Base-by-base conservation (phyloP, 2,888 invertebrate species). In the Halictus ligatus region DNA sequence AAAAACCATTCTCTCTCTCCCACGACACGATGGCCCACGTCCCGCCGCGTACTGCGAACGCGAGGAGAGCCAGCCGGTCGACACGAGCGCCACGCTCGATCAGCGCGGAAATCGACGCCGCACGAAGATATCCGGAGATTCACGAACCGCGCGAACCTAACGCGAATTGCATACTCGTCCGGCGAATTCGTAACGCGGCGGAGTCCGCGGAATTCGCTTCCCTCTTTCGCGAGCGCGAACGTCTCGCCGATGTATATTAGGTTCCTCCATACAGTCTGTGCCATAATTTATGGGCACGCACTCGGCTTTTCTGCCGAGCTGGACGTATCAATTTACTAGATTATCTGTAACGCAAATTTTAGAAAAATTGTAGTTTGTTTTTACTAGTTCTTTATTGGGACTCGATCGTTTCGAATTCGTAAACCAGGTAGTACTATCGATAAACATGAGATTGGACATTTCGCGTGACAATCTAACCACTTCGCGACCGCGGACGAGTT, bases 41-140 rank as follows among this genome's bases (percentile, higher is more conserved):
- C 89, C 86, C 92, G 91, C 89, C 87, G 90, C 90, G 89, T 87
- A 93, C 93, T 93, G 92, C 90, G 84, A 90, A 86, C 87, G 84
- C 88, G 88, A 91, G 91, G 86, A 85, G 87, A 85, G 80, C 86
- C 88, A 85, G 80, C 86, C 88, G 88, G 89, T 81, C 90, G 90
- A 90, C 89, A 54, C 80, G 83, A 87, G 90, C 90, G 91, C 86
- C 91, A 81, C 89, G 85, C 86, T 87, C 90, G 87, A 88, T 78
- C 87, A 82, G 83, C 88, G 86, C 77, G 84, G 86, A 85, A 87
- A 85, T 82, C 88, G 89, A 83, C 77, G 73, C 18, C 54, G 80
- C 78, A 80, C 91, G 90, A 85, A 86, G 73, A 84, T 64, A 48
- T 73, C 40, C 89, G 89, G 87, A 80, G 71, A 75, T 43, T 40